phyloP scores from a whole-genome alignment of 2,797 vertebrate genomes.

The Artibeus jamaicensis region DNA sequence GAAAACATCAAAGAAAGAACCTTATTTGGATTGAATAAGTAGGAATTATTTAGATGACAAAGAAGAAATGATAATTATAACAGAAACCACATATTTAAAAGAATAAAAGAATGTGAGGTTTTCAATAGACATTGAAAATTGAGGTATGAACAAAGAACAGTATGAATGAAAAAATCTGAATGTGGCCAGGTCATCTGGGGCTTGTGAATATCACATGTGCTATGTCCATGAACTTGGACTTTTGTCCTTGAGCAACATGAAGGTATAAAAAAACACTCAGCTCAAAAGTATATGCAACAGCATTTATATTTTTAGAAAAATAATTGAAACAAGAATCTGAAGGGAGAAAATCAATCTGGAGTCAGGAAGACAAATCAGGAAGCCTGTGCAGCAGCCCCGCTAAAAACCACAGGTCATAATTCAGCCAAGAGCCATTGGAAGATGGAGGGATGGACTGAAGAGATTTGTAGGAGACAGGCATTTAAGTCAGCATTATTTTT shows the following conservation, averaged over 20 bases:
- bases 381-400: background rate
- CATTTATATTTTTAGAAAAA: background rate
- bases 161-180: background rate
- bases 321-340: background rate
- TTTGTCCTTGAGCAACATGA: background rate
- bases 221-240: background rate
- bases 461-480: background rate
- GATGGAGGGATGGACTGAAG: accelerated
- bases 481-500: background rate
- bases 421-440: background rate
- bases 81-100: background rate
- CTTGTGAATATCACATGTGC: too few relatives aligned
- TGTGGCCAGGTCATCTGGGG: background rate
- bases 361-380: background rate
- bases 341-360: background rate
- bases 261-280: background rate
- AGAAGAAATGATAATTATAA: background rate
- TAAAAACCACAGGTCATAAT: background rate
- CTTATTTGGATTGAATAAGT: background rate
- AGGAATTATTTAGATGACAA: background rate
- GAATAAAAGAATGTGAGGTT: background rate
- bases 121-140: background rate
- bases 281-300: background rate
- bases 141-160: background rate
- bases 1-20: background rate